Conservation (phyloP, 2,113 vertebrate species). For the Chloropsis hardwickii region DNA sequence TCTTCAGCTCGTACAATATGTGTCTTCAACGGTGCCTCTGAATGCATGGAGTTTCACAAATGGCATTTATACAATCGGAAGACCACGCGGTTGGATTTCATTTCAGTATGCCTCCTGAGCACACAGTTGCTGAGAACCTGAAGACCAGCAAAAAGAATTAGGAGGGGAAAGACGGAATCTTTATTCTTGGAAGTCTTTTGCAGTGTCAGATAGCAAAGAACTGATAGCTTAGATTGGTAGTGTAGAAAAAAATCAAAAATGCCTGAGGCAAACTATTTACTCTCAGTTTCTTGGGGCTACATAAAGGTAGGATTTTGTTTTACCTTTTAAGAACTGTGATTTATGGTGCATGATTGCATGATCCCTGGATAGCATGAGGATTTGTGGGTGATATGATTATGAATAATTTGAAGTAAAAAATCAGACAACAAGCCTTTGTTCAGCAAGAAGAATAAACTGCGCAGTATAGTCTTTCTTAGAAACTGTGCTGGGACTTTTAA, state of each 20-base stretch:
- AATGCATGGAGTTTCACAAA: slow-evolving; percentile 73
- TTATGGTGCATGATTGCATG: slow-evolving; percentile 32
- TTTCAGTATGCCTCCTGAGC: slow-evolving; percentile 53
- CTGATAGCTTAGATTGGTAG: slow-evolving; percentile 31
- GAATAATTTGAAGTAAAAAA: neutral
- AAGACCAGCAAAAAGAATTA: slow-evolving; percentile 42
- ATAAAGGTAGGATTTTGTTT: slow-evolving; percentile 91
- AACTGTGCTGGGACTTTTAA: neutral
- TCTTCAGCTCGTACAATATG: slow-evolving; percentile 59
- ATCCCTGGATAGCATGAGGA: neutral
- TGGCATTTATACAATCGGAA: slow-evolving; percentile 68
- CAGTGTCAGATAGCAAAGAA: slow-evolving; percentile 44
- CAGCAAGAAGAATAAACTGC: neutral
- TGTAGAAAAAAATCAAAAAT: slow-evolving; percentile 74
- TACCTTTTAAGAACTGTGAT: slow-evolving; percentile 25
- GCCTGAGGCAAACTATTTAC: slow-evolving; percentile 96
- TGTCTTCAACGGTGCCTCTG: slow-evolving; percentile 59
- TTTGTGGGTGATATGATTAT: neutral
- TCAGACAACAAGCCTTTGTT: neutral
- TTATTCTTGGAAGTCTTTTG: slow-evolving; percentile 27
- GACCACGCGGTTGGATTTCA: slow-evolving; percentile 57
- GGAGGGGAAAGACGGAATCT: neutral
- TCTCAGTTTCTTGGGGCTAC: slow-evolving; percentile 97
- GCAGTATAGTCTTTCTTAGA: neutral
- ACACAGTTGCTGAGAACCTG: slow-evolving; percentile 58